Percentiles rank a stretch among this genome's conserved stretches.
phyloP scores from a whole-genome alignment of 2,797 vertebrate genomes.

The Clamator glandarius region DNA sequence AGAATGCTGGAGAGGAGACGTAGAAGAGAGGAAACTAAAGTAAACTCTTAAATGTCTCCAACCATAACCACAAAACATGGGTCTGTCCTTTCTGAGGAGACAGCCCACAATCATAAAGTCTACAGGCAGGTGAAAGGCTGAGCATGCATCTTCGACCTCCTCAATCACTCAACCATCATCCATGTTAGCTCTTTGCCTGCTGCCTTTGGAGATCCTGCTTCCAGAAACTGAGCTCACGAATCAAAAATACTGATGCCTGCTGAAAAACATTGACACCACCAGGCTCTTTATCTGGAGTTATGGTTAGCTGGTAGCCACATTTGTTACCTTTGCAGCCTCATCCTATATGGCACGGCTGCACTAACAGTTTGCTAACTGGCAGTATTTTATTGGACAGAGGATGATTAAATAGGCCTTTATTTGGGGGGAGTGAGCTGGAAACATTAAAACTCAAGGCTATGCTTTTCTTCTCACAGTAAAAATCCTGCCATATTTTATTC shows the following conservation, averaged over 20 bases:
- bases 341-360: neutral
- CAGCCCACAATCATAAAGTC: neutral
- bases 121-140: neutral
- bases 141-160: neutral
- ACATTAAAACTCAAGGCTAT: slow-evolving; percentile 66
- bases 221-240: slow-evolving; percentile 41
- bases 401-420: slow-evolving; percentile 71
- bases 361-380: slow-evolving; percentile 69
- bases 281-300: slow-evolving; percentile 57
- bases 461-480: slow-evolving; percentile 28
- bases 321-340: slow-evolving; percentile 40
- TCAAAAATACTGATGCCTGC: slow-evolving; percentile 52
- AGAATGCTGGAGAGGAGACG: neutral
- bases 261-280: slow-evolving; percentile 49
- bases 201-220: neutral
- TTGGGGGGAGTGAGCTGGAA: slow-evolving; percentile 61
- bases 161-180: neutral
- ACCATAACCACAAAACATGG: accelerated
- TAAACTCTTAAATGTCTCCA: neutral
- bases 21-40: neutral
- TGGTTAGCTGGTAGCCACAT: slow-evolving; percentile 54
- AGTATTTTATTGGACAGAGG: slow-evolving; percentile 60
- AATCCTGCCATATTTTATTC: slow-evolving; percentile 63
- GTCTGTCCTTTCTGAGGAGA: neutral
- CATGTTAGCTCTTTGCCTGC: neutral